Evolutionary conservation across 1,140 invertebrate species (phyloP), one percentile per base, ranked within the genome.

Genomic region (Pseudoatta argentina): DNA sequence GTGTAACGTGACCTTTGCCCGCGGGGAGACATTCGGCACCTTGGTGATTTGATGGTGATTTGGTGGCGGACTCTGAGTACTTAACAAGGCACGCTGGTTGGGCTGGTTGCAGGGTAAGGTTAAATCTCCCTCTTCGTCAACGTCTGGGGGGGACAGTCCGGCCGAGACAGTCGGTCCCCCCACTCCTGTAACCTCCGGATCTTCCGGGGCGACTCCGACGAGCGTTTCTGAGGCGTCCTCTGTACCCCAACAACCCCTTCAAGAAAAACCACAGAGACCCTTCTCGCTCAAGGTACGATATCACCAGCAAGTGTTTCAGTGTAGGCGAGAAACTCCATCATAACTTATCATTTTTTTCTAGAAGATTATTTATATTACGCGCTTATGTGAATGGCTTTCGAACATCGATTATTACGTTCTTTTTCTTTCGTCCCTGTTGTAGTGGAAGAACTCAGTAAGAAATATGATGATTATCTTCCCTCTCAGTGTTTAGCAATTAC

Each of bases 71-170:
- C 85, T 93, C 89, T 93, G 92, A 94, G 93, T 95, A 93, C 92
- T 90, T 95, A 95, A 95, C 94, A 94, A 92, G 92, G 94, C 94
- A 94, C 94, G 93, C 92, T 95, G 95, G 92, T 95, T 95, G 95
- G 95, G 95, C 93, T 95, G 94, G 95, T 96, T 96, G 94, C 96
- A 96, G 96, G 96, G 96, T 95, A 96, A 96, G 96, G 95, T 96
- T 95, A 97, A 97, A 94, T 96, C 96, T 91, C 96, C 96, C 88
- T 96, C 95, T 91, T 96, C 96, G 85, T 94, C 95, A 88, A 94
- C 95, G 81, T 95, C 95, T 81, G 95, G 95, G 89, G 95, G 95
- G 91, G 94, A 95, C 92, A 95, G 96, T 95, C 95, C 95, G 85
- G 95, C 93, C 92, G 96, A 96, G 89, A 94, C 95, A 81, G n/a